Conservation (phyloP, 2,797 vertebrate species). For the Champsocephalus esox region DNA sequence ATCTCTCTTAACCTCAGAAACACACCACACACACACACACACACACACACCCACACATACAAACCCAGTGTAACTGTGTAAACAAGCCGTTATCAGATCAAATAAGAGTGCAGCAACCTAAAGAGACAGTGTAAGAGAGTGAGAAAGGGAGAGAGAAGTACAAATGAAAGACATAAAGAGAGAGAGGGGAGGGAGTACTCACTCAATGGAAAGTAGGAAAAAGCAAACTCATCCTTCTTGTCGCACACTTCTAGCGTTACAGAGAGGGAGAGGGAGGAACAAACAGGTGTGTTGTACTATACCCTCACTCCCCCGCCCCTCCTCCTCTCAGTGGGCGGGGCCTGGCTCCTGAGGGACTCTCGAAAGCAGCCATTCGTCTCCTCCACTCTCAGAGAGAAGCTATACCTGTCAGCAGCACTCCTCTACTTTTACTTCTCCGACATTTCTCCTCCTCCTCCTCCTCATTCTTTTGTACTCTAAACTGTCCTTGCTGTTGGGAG, state of each 20-base stretch:
- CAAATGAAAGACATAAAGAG: slow-evolving; percentile 4
- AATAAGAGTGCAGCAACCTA: slow-evolving; percentile 23
- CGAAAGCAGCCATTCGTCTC: slow-evolving; percentile 63
- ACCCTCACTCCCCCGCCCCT: slow-evolving; percentile 37
- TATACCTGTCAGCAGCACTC: slow-evolving; percentile 64
- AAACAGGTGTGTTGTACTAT: slow-evolving; percentile 81
- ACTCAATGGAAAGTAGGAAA: slow-evolving; percentile 58
- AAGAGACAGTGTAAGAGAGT: not conserved
- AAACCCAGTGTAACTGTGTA: slow-evolving; percentile 18
- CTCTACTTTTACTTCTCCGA: slow-evolving; percentile 24
- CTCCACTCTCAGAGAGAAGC: slow-evolving; percentile 62
- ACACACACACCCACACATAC: not conserved
- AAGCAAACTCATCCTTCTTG: slow-evolving; percentile 65
- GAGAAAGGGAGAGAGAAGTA: slow-evolving; percentile 13
- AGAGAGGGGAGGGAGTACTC: slow-evolving; percentile 23
- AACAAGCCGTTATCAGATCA: slow-evolving; percentile 42
- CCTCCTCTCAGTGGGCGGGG: slow-evolving; percentile 68
- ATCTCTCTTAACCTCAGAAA: slow-evolving; percentile 40
- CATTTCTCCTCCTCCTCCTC: slow-evolving; percentile 20
- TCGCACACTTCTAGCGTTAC: slow-evolving; percentile 68
- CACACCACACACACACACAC: slow-evolving; percentile 1
- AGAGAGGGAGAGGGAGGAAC: slow-evolving; percentile 62
- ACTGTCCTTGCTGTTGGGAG: slow-evolving; percentile 37
- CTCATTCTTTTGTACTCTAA: slow-evolving; percentile 21
- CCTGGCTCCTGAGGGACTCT: slow-evolving; percentile 68